phyloP scores from a whole-genome alignment of 2,113 vertebrate genomes.

The Pica pica region DNA sequence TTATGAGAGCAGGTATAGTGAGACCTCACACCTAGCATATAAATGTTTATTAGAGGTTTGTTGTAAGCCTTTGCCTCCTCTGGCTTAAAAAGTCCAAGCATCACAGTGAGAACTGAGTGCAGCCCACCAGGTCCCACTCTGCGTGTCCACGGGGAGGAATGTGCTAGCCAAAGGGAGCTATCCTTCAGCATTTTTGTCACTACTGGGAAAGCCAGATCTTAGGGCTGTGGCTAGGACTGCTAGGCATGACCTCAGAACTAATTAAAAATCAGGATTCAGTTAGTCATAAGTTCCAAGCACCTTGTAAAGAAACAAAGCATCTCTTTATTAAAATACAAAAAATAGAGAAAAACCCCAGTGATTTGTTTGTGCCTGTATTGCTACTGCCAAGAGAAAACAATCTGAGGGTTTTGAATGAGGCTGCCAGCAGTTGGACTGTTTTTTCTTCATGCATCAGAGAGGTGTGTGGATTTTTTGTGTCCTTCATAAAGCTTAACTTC shows the following conservation, averaged over 20 bases:
- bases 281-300: background rate
- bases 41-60: background rate
- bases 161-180: background rate
- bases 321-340: background rate
- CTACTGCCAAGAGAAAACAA: background rate
- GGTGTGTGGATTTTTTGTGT: background rate
- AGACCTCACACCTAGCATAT: background rate
- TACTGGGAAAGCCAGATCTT: background rate
- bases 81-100: background rate
- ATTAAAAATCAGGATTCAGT: background rate
- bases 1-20: background rate
- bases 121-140: background rate
- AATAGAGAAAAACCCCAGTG: background rate
- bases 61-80: background rate
- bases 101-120: background rate
- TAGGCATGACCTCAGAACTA: background rate
- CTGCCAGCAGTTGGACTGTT: background rate
- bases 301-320: background rate
- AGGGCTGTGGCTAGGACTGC: background rate
- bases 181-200: background rate
- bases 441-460: background rate
- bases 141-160: accelerated
- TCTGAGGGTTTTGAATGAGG: background rate
- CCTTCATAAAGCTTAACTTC: background rate
- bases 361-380: background rate